Conservation (phyloP, 2,113 vertebrate species). For the Zosterops japonicus region DNA sequence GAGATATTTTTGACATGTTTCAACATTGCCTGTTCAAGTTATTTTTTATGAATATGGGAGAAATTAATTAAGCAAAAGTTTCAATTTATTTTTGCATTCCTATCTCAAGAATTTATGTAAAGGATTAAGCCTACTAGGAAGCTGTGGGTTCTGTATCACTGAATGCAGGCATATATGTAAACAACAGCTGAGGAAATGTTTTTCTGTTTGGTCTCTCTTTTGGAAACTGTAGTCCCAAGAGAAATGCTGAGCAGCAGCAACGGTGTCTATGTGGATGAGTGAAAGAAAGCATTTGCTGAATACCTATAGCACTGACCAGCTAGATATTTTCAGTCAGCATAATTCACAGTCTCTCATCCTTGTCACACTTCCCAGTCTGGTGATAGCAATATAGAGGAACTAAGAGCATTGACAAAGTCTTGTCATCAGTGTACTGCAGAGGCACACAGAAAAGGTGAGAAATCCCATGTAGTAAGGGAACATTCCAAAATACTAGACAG, state of each 20-base stretch:
- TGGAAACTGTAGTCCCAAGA: neutral
- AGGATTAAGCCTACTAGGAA: neutral
- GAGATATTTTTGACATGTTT: neutral
- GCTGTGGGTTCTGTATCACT: neutral
- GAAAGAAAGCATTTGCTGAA: neutral
- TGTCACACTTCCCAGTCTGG: neutral
- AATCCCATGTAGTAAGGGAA: neutral
- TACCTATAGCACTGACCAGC: neutral
- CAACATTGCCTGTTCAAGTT: neutral
- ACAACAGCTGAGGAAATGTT: neutral
- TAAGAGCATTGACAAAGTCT: neutral
- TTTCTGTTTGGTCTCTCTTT: neutral
- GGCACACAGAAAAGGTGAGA: neutral
- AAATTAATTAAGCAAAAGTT: neutral
- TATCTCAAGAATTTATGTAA: neutral
- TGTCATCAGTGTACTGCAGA: neutral
- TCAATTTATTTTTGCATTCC: neutral
- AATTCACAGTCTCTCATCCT: neutral
- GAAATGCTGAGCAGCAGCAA: neutral
- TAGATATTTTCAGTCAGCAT: neutral
- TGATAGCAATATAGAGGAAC: neutral
- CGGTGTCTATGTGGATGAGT: neutral
- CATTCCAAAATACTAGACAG: neutral
- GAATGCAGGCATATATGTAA: neutral
- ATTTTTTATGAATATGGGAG: neutral